phyloP scores from a whole-genome alignment of 2,888 invertebrate species.

The Hydriomena furcata region DNA sequence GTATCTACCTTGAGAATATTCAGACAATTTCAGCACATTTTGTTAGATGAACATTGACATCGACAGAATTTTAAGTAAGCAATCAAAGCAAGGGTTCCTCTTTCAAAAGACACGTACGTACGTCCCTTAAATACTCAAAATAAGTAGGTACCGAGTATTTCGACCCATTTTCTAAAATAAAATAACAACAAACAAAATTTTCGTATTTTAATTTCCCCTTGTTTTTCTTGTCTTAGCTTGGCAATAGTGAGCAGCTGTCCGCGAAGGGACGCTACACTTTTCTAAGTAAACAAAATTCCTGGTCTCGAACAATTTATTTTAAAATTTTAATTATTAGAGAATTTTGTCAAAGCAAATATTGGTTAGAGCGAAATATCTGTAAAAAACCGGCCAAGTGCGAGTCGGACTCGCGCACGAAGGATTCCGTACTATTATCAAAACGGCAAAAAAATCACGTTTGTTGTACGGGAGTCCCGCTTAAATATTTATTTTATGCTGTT shows the following conservation, averaged over 20 bases:
- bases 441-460: too few relatives aligned
- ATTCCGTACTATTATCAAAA: too few relatives aligned
- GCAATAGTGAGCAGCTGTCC: conserved; percentile 10
- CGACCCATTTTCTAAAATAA: not conserved
- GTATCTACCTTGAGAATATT: not conserved
- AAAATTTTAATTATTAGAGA: conserved; percentile 31
- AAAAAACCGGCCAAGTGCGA: too few relatives aligned
- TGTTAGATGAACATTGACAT: not conserved
- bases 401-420: too few relatives aligned
- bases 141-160: not conserved
- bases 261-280: conserved; percentile 9
- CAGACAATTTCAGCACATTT: not conserved
- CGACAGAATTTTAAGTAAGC: not conserved
- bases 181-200: not conserved
- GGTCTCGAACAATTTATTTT: conserved; percentile 32
- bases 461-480: too few relatives aligned
- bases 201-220: not conserved
- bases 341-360: conserved; percentile 19
- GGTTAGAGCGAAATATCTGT: conserved; percentile 9
- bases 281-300: conserved; percentile 25
- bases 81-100: too few relatives aligned
- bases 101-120: too few relatives aligned
- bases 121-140: too few relatives aligned
- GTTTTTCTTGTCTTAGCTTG: conserved; percentile 8
- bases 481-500: too few relatives aligned